These are phyloP conservation scores for Hirtodrosophila trivittata DNA, from an alignment of 2,888 invertebrate species.

Conservation along the genomic window DNA sequence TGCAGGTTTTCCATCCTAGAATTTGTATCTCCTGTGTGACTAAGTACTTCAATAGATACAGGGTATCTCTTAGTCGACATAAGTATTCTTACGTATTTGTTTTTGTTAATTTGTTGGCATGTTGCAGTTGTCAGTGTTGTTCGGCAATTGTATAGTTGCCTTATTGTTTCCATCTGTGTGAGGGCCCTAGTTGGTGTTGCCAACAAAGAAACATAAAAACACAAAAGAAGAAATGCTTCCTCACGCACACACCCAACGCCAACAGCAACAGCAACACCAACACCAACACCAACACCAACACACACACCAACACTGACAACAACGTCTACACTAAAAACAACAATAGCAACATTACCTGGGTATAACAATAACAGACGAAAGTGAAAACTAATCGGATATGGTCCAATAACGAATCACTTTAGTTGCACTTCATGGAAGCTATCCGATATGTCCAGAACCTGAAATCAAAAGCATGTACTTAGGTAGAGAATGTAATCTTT, in stretches of 20 bases:
- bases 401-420: slow-evolving; percentile 15
- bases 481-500: too few species aligned
- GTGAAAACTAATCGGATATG: slow-evolving; percentile 51
- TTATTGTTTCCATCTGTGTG: slow-evolving; percentile 35
- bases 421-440: slow-evolving; percentile 12
- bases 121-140: slow-evolving; percentile 29
- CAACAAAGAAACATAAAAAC: slow-evolving; percentile 24
- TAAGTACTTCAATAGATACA: too few species aligned
- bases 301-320: slow-evolving; percentile 11
- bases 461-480: not conserved
- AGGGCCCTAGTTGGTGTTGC: slow-evolving; percentile 24
- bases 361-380: slow-evolving; percentile 31
- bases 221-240: slow-evolving; percentile 18
- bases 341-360: not conserved
- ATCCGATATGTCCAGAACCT: slow-evolving; percentile 10
- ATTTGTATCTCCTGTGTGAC: too few species aligned
- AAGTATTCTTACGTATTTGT: too few species aligned
- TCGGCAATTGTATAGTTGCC: slow-evolving; percentile 36
- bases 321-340: slow-evolving; percentile 10
- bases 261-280: slow-evolving; percentile 16
- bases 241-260: not conserved
- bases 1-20: too few species aligned
- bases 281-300: slow-evolving; percentile 14
- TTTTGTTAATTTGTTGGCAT: slow-evolving; percentile 25
- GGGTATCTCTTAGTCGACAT: too few species aligned